These are phyloP conservation scores for Micronycteris hirsuta DNA, from an alignment of 2,113 vertebrate genomes.

Conservation along the genomic window DNA sequence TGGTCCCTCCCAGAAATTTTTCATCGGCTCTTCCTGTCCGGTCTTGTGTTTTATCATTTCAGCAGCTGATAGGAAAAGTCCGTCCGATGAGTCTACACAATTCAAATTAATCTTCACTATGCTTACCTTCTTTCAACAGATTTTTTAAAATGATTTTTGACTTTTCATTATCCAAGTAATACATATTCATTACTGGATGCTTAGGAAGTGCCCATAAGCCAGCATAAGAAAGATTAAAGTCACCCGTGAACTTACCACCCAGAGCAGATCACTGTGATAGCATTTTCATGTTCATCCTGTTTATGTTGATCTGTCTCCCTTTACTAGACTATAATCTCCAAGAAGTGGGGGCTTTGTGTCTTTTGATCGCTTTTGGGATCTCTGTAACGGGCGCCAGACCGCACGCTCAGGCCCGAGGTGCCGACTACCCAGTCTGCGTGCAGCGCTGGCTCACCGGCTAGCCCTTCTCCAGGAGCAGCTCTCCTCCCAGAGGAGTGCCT, in stretches of 20 bases:
- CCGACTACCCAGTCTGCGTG: neutral
- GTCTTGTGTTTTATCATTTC: neutral
- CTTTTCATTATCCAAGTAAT: neutral
- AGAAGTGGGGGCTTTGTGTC: neutral
- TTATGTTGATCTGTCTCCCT: neutral
- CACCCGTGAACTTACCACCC: neutral
- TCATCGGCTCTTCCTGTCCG: neutral
- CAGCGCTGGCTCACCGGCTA: neutral
- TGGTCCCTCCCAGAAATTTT: neutral
- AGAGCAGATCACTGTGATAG: neutral
- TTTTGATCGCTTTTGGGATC: neutral
- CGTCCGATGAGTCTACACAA: neutral
- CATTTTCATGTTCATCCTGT: neutral
- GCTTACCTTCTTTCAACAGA: neutral
- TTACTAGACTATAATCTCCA: neutral
- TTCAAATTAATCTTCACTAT: neutral
- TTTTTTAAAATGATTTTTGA: neutral
- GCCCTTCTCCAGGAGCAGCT: neutral
- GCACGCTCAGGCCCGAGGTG: neutral
- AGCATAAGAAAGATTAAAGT: neutral
- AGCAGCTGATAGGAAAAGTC: neutral
- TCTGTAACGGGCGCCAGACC: neutral
- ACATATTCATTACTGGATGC: neutral
- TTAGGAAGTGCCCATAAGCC: neutral
- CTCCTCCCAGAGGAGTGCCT: neutral